Base-by-base conservation (phyloP, 2,113 vertebrate species). In the Microcebus griseorufus region DNA sequence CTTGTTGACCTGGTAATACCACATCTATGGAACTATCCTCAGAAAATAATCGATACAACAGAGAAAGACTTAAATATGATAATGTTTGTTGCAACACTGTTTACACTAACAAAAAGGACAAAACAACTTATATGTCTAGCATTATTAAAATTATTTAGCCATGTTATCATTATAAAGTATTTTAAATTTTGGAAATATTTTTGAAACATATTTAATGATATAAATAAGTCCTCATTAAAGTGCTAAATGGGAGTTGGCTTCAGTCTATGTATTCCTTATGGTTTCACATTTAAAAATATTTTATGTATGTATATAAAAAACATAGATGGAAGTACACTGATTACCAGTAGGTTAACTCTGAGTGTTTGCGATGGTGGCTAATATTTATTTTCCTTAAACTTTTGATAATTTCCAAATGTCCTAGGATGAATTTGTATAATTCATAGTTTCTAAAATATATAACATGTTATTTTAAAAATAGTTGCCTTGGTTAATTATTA, bases 361-460 rank as follows among this genome's bases (percentile, higher is more conserved):
- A 45, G 14, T 96, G 37, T 94, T 89, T 96, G 23, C 11, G 51
- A 87, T 85, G 88, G 14, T 88, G 39, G 18, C 51, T 90, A 16
- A 53, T 82, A 32, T 79, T 96, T 93, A 18, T 88, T 87, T 88
- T 92, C 37, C 88, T 93, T 94, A 72, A 89, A 81, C 13, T 76
- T 97, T 64, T 96, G 73, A 53, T 87, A 80, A 84, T 96, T 95
- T 83, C 32, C 42, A 93, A 90, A 53, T 94, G 18, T 95, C 62
- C 78, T 97, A 55, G 53, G 95, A 89, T 83, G n/a, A 85, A 23
- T 82, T 58, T 67, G 3, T 96, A 22, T 79, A 94, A 79, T 84
- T 90, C 78, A 65, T 51, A 88, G 45, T 93, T 73, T 73, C 51
- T 88, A 78, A 93, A 86, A 65, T 95, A 53, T 32, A 16, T 72